Percentiles rank a stretch among this genome's conserved stretches.
These are phyloP conservation scores for Eubasilissa splendida DNA, from an alignment of 2,888 invertebrate species.

Conservation along the genomic window DNA sequence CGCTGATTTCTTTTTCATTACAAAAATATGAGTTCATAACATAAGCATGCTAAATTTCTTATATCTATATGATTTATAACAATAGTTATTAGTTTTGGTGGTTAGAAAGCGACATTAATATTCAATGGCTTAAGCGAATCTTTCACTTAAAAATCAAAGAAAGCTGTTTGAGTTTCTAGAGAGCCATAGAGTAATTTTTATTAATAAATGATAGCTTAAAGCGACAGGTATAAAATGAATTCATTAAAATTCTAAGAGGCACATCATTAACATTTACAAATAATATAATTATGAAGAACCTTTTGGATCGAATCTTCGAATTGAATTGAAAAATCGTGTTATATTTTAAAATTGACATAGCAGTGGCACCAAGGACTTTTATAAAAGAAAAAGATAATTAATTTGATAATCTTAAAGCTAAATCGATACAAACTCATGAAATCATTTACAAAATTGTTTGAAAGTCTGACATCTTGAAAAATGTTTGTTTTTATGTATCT, in stretches of 20 bases:
- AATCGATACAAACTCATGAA: slow-evolving; percentile 1
- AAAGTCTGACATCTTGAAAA: no score
- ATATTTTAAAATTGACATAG: no score
- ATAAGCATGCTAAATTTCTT: slow-evolving; percentile 29
- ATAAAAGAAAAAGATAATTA: not conserved
- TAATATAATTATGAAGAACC: no score
- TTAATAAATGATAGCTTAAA: not conserved
- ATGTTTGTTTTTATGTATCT: no score
- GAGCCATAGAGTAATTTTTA: not conserved
- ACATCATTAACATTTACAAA: no score
- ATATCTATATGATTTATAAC: slow-evolving; percentile 15
- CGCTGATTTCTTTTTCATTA: not conserved
- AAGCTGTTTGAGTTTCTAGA: not conserved
- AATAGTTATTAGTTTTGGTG: not conserved
- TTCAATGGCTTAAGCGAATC: slow-evolving; percentile 21
- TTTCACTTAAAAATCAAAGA: slow-evolving; percentile 15
- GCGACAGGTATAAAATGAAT: not conserved
- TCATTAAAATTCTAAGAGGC: not conserved
- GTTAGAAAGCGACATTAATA: slow-evolving; percentile 20
- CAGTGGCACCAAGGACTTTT: no score
- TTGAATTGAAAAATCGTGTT: no score
- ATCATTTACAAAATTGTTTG: not conserved
- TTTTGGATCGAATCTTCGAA: no score
- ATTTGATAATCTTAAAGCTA: not conserved
- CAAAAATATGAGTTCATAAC: slow-evolving; percentile 1